Evolutionary conservation across 2,113 vertebrate species (phyloP).

Genomic region (Strigops habroptila): DNA sequence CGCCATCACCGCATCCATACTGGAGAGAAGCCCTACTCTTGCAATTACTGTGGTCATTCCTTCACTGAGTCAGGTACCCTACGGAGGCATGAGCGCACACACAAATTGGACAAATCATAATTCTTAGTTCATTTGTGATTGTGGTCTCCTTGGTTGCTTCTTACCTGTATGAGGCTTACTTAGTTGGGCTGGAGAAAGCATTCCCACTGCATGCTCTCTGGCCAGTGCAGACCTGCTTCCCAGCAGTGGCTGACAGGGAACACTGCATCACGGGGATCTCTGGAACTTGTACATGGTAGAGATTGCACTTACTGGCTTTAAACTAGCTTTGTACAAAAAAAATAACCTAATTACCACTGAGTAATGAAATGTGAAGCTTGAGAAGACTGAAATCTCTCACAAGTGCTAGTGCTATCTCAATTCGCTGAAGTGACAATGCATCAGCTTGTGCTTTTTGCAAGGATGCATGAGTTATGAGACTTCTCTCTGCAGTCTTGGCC

Average conservation of each 20-base stretch:
- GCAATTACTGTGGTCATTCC: neutral
- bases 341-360: neutral
- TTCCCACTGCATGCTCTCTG: neutral
- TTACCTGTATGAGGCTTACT: neutral
- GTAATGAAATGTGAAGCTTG: neutral
- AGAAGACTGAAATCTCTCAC: neutral
- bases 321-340: neutral
- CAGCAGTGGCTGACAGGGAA: neutral
- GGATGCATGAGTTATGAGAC: neutral
- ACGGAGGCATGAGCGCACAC: conserved; percentile 19
- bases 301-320: neutral
- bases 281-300: neutral
- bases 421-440: neutral
- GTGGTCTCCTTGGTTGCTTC: neutral
- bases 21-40: conserved; percentile 48
- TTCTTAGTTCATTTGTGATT: neutral
- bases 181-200: neutral
- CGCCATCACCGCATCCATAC: conserved; percentile 40
- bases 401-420: neutral
- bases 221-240: neutral
- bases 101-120: conserved; percentile 3
- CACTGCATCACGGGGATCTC: neutral
- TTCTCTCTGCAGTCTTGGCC: neutral
- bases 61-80: conserved; percentile 27
- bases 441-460: neutral